Evolutionary conservation across 2,113 vertebrate species (phyloP).

Genomic region (Pelobates fuscus): DNA sequence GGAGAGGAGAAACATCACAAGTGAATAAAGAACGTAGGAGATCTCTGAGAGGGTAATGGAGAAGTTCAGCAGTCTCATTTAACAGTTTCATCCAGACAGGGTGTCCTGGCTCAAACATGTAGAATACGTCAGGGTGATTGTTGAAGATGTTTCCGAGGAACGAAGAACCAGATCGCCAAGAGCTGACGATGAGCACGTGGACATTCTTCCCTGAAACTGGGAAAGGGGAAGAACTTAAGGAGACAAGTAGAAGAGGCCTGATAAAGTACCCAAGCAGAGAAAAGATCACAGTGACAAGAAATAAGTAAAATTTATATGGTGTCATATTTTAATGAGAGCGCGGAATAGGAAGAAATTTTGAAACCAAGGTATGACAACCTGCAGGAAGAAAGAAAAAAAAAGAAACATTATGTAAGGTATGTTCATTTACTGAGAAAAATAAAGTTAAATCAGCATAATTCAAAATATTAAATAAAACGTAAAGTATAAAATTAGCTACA

Average conservation of each 20-base stretch:
- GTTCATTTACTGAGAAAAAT: too few species aligned
- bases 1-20: slow-evolving; percentile 71
- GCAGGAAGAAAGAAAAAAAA: too few species aligned
- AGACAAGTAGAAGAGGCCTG: background rate
- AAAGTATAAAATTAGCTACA: too few species aligned
- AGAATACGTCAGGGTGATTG: slow-evolving; percentile 79
- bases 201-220: background rate
- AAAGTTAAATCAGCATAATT: too few species aligned
- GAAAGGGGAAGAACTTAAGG: background rate
- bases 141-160: slow-evolving; percentile 79
- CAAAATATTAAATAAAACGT: too few species aligned
- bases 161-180: slow-evolving; percentile 79
- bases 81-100: slow-evolving; percentile 68
- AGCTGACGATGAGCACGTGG: slow-evolving; percentile 74
- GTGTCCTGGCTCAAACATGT: slow-evolving; percentile 77
- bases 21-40: slow-evolving; percentile 65
- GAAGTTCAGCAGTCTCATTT: slow-evolving; percentile 41
- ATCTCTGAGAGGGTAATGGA: slow-evolving; percentile 71
- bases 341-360: too few species aligned
- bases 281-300: too few species aligned
- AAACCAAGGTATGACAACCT: too few species aligned
- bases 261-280: too few species aligned
- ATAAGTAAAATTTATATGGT: too few species aligned
- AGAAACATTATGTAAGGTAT: too few species aligned
- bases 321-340: too few species aligned